phyloP scores from a whole-genome alignment of 2,888 invertebrate genomes.

The Lypha dubia region DNA sequence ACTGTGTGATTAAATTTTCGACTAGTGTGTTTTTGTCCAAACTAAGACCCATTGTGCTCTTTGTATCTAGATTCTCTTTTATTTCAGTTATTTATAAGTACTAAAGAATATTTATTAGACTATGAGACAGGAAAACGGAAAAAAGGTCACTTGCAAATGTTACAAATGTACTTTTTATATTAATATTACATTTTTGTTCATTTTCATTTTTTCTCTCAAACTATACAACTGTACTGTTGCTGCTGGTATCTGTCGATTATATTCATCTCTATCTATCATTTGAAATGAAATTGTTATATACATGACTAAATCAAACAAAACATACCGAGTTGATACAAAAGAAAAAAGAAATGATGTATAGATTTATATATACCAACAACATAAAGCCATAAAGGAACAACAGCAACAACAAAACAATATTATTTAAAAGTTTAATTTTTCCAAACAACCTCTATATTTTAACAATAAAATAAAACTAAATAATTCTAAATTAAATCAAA shows the following conservation, averaged over 20 bases:
- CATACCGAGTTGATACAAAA: conserved; percentile 54
- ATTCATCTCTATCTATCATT: conserved; percentile 58
- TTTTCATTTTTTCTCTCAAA: conserved; percentile 6
- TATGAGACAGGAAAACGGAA: conserved; percentile 70
- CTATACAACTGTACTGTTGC: conserved; percentile 12
- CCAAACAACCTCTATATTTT: conserved; percentile 37
- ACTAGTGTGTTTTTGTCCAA: background rate
- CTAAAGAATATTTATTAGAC: conserved; percentile 61
- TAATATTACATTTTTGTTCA: conserved; percentile 6
- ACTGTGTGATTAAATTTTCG: too few relatives aligned
- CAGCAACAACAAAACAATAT: conserved; percentile 3
- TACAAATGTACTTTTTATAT: conserved; percentile 24
- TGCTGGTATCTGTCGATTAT: conserved; percentile 50
- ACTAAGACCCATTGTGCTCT: conserved; percentile 15
- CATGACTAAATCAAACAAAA: conserved; percentile 66
- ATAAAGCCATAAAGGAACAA: conserved; percentile 29
- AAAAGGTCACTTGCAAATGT: conserved; percentile 61
- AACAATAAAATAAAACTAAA: conserved; percentile 20
- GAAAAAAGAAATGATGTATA: conserved; percentile 20
- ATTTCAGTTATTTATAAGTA: conserved; percentile 28
- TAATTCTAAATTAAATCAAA: conserved; percentile 34
- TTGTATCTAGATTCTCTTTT: conserved; percentile 15
- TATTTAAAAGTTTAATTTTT: conserved; percentile 42
- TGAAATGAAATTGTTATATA: conserved; percentile 62
- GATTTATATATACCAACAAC: conserved; percentile 22